Base-by-base conservation (phyloP, 2,888 invertebrate species). In the Standfussiana lucernea region DNA sequence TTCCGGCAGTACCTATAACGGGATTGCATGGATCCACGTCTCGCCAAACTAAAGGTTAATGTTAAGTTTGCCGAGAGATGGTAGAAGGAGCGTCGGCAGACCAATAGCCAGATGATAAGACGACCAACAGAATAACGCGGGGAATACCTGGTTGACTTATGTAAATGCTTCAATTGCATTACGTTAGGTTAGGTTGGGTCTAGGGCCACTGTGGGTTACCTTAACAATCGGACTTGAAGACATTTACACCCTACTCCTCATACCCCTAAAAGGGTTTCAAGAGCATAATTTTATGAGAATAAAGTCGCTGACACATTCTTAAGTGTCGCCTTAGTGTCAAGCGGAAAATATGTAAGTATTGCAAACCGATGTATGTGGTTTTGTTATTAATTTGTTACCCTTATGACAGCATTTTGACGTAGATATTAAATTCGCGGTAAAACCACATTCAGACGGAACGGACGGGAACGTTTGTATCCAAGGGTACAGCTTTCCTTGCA, bases 381-480 rank as follows among this genome's bases (percentile, higher is more conserved):
- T 40, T 28, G 18, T 65, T 18, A 64, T 53, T 62, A 21, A 15
- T 71, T 71, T n/a, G 18, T 40, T 10, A 73, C 15, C 0, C 0
- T 47, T 56, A 47, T 32, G 32, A 50, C 28, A 77, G 18, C 7
- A 35, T 28, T 72, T 72, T 56, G 53, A 80, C 81, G 56, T 56
- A 62, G 13, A 11, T 24, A 21, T 45, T 50, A 3, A 42, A 71
- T 71, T 80, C 35, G 32, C 18, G n/a, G 28, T 71, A 80, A 79
- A 71, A 71, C 77, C 72, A 32, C 72, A 71, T 59, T 0, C 0
- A 13, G 15, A n/a, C 42, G 28, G 24, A 24, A 35, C 0, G 8
- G 15, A n/a, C 42, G 28, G 24, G n/a, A 35, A 32, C 13, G 6
- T 32, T 1, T 21, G 11, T 28, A 28, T 15, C 15, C 7, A 64